These are phyloP conservation scores for Trichacis sp. DNA, from an alignment of 2,888 invertebrate species.

Conservation along the genomic window DNA sequence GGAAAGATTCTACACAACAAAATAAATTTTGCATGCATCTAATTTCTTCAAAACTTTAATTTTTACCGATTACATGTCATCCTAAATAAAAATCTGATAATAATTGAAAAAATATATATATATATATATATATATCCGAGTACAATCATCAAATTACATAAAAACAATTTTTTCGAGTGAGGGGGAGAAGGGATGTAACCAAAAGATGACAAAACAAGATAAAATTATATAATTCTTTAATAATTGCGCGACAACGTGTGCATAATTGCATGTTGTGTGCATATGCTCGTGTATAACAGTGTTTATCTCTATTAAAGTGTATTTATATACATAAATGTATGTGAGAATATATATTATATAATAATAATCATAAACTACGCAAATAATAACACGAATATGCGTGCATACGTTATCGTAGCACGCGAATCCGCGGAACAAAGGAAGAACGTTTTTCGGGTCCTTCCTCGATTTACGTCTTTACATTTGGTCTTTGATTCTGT, in stretches of 20 bases:
- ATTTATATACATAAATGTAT: constrained; percentile 30
- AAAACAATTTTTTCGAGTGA: too few relatives aligned
- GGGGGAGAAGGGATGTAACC: constrained; percentile 7
- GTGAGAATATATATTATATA: constrained; percentile 1
- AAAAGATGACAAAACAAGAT: constrained; percentile 58
- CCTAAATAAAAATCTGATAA: constrained; percentile 6
- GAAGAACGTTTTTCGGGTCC: constrained; percentile 1
- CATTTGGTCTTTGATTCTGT: neutral
- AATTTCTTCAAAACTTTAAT: too few relatives aligned
- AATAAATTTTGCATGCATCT: too few relatives aligned
- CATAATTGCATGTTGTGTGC: constrained; percentile 25
- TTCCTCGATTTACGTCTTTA: neutral
- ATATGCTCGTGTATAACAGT: constrained; percentile 29
- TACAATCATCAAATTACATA: too few relatives aligned
- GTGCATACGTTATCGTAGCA: constrained; percentile 43
- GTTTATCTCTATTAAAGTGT: constrained; percentile 12
- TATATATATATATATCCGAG: too few relatives aligned
- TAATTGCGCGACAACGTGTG: constrained; percentile 53
- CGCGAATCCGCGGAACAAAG: constrained; percentile 55
- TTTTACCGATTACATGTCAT: too few relatives aligned
- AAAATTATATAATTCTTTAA: constrained; percentile 58
- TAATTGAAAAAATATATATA: too few relatives aligned
- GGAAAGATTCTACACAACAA: too few relatives aligned
- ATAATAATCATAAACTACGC: neutral
- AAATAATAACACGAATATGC: constrained; percentile 11